Evolutionary conservation across 2,888 invertebrate species (phyloP).

Genomic region (Antheraea assamensis): DNA sequence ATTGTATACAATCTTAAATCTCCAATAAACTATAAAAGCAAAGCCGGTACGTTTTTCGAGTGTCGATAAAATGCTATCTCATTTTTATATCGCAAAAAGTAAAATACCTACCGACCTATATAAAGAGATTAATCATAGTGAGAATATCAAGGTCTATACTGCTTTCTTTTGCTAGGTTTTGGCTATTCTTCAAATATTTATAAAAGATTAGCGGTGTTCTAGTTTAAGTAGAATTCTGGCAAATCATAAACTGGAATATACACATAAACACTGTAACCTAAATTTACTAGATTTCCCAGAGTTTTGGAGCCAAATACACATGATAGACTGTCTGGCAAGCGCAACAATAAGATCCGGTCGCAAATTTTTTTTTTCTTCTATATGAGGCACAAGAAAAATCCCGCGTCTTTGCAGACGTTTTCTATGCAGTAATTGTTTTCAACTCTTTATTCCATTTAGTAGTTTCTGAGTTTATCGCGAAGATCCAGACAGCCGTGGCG

Average conservation of each 20-base stretch:
- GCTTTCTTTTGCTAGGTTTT: slow-evolving; percentile 14
- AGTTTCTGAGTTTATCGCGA: too few species aligned
- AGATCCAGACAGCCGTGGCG: too few species aligned
- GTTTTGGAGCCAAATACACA: background rate
- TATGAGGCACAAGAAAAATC: background rate
- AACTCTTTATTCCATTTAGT: too few species aligned
- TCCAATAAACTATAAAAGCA: background rate
- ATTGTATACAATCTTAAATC: background rate
- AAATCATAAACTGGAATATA: slow-evolving; percentile 6
- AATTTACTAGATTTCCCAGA: background rate
- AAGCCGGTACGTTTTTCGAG: background rate
- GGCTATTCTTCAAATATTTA: slow-evolving; percentile 9
- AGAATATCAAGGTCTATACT: slow-evolving; percentile 14
- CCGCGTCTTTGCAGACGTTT: background rate
- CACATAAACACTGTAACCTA: background rate
- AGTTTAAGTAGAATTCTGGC: slow-evolving; percentile 6
- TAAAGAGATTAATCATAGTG: slow-evolving; percentile 14
- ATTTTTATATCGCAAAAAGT: slow-evolving; percentile 5
- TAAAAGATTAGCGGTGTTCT: background rate
- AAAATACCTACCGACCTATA: slow-evolving; percentile 7
- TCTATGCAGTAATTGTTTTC: too few species aligned
- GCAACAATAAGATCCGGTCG: background rate
- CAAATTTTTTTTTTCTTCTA: background rate
- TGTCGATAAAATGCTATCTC: slow-evolving; percentile 6
- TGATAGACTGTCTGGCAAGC: background rate